Evolutionary conservation across 2,888 invertebrate species (phyloP).

Genomic region (Caenorhabditis sp.): DNA sequence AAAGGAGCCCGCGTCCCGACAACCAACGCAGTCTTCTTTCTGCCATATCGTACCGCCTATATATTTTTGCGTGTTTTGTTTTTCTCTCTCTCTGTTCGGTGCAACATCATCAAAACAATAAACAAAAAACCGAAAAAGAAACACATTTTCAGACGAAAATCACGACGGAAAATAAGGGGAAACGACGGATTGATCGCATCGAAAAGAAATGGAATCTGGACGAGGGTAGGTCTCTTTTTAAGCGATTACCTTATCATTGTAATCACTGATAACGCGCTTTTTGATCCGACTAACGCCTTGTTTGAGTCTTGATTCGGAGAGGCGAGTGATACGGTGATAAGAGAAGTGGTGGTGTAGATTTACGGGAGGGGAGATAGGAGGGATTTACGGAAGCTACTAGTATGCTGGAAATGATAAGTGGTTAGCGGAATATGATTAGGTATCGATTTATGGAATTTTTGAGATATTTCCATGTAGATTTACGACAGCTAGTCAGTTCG

Average conservation of each 20-base stretch:
- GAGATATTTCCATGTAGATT: no score
- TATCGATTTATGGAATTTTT: no score
- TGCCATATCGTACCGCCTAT: neutral
- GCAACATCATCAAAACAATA: no score
- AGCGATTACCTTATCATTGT: slow-evolving; percentile 14
- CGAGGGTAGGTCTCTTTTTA: slow-evolving; percentile 1
- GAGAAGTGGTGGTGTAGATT: no score
- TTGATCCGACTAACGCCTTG: slow-evolving; percentile 14
- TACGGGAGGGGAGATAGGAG: no score
- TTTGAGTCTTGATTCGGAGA: no score
- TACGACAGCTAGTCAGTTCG: no score
- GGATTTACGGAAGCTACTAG: no score
- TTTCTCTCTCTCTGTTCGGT: neutral
- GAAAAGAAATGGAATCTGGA: slow-evolving; percentile 1
- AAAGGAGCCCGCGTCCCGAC: slow-evolving; percentile 3
- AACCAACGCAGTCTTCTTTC: neutral
- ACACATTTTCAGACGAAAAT: slow-evolving; percentile 5
- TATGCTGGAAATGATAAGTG: no score
- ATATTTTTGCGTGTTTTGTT: neutral
- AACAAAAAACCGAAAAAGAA: neutral
- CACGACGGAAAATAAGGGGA: neutral
- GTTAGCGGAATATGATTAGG: no score
- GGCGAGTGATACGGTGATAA: no score
- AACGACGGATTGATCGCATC: neutral
- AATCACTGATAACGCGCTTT: no score